A percentile compares a stretch with the other conserved stretches of the same genome.
phyloP scores from a whole-genome alignment of 2,113 vertebrate species.

The Ivindomyrus marchei region DNA sequence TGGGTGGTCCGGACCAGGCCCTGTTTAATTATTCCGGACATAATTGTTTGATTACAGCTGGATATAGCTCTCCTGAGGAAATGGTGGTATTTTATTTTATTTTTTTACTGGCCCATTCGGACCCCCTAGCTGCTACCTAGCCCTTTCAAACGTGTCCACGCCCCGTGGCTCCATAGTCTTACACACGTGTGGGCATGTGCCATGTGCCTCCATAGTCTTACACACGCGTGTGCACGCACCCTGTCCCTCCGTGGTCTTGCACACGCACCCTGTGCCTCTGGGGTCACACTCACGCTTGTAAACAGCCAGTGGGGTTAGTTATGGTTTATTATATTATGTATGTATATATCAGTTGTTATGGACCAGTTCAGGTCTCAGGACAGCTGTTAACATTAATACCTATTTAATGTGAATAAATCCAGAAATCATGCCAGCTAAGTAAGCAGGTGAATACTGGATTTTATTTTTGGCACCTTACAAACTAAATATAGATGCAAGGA shows the following conservation, averaged over 20 bases:
- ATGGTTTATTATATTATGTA: too few species aligned
- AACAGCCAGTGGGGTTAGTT: neutral
- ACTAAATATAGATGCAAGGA: neutral
- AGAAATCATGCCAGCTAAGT: neutral
- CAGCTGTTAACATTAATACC: neutral
- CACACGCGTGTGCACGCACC: neutral
- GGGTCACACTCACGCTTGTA: neutral
- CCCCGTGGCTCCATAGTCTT: too few species aligned
- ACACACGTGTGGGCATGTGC: too few species aligned
- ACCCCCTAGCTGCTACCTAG: neutral
- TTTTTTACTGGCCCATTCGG: neutral
- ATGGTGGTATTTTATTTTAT: neutral
- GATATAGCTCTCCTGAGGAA: slow-evolving; percentile 3
- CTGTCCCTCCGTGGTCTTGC: neutral
- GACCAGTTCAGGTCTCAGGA: neutral
- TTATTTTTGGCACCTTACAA: neutral
- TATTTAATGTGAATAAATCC: neutral
- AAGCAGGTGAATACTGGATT: neutral
- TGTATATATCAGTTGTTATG: neutral
- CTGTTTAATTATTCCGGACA: slow-evolving; percentile 8
- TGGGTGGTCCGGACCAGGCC: slow-evolving; percentile 13
- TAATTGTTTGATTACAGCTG: slow-evolving; percentile 20
- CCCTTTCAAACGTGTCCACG: neutral
- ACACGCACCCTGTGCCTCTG: neutral
- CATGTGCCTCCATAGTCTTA: too few species aligned